phyloP scores from a whole-genome alignment of 2,888 invertebrate species.

The Parasteatoda lunata region DNA sequence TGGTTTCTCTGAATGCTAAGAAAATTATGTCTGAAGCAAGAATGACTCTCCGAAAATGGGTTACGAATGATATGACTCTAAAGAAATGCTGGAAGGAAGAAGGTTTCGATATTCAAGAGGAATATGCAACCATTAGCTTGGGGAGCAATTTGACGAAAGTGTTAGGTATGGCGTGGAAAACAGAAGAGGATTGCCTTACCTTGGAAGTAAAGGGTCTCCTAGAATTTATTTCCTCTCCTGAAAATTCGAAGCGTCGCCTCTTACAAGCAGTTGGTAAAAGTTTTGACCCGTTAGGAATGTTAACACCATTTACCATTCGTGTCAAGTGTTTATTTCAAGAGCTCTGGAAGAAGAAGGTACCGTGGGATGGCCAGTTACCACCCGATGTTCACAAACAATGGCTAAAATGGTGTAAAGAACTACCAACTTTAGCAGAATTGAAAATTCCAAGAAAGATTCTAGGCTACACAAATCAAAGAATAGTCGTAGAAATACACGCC shows the following conservation, averaged over 20 bases:
- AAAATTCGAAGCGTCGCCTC: background rate
- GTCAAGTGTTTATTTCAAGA: background rate
- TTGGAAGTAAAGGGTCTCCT: background rate
- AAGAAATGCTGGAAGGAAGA: too few species aligned
- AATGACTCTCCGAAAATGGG: too few species aligned
- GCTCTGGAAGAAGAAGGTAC: background rate
- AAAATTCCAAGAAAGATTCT: conserved; percentile 5
- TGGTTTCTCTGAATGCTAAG: too few species aligned
- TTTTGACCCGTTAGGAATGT: background rate
- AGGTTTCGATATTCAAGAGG: too few species aligned
- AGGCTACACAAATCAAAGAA: too few species aligned
- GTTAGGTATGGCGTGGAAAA: background rate
- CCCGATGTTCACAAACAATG: background rate
- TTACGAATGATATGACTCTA: too few species aligned
- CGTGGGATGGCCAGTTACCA: background rate
- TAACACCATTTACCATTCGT: background rate
- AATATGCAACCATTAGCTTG: background rate
- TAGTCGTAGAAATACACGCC: background rate
- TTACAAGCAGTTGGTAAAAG: background rate
- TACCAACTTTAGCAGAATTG: background rate
- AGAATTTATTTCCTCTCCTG: background rate
- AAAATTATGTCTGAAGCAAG: too few species aligned
- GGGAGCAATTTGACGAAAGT: background rate
- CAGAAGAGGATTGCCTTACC: background rate
- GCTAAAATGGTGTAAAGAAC: background rate